A percentile compares a stretch with the other conserved stretches of the same genome.
Conservation (phyloP, 1,140 invertebrate genomes). For the Lepidostoma basale region DNA sequence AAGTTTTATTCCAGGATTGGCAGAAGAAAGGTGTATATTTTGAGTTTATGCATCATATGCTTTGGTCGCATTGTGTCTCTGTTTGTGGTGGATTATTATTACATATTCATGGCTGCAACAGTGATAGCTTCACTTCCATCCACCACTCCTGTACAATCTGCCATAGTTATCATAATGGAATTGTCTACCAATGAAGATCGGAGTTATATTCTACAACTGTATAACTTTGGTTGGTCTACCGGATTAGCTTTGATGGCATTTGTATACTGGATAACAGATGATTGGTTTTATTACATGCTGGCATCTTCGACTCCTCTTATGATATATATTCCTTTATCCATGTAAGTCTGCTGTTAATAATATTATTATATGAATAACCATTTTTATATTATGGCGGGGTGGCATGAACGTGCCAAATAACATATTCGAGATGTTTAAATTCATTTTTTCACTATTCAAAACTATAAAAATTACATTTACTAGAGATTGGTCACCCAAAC, state of each 20-base stretch:
- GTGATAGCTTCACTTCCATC: conserved; percentile 55
- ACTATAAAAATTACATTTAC: too few species aligned
- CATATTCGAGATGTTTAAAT: too few species aligned
- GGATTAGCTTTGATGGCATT: conserved; percentile 63
- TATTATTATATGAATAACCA: too few species aligned
- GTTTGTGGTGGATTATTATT: conserved; percentile 53
- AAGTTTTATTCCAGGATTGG: conserved; percentile 56
- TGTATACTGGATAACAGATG: conserved; percentile 62
- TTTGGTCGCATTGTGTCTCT: conserved; percentile 55
- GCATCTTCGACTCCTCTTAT: conserved; percentile 55
- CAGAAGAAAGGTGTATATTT: conserved; percentile 57
- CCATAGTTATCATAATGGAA: conserved; percentile 60
- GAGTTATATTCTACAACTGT: conserved; percentile 33
- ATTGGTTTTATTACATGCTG: conserved; percentile 63
- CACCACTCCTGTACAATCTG: conserved; percentile 59
- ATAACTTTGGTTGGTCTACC: conserved; percentile 52
- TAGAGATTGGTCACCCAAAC: too few species aligned
- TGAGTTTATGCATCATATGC: conserved; percentile 54
- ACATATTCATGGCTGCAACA: conserved; percentile 55
- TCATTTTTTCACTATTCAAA: too few species aligned
- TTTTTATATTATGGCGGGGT: conserved; percentile 5
- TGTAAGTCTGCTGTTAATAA: conserved; percentile 38
- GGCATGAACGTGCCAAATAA: neutral
- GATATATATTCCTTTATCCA: conserved; percentile 53
- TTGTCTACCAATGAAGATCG: conserved; percentile 47